These are phyloP conservation scores for Ochlodes sylvanus DNA, from an alignment of 2,888 invertebrate genomes.

Conservation along the genomic window DNA sequence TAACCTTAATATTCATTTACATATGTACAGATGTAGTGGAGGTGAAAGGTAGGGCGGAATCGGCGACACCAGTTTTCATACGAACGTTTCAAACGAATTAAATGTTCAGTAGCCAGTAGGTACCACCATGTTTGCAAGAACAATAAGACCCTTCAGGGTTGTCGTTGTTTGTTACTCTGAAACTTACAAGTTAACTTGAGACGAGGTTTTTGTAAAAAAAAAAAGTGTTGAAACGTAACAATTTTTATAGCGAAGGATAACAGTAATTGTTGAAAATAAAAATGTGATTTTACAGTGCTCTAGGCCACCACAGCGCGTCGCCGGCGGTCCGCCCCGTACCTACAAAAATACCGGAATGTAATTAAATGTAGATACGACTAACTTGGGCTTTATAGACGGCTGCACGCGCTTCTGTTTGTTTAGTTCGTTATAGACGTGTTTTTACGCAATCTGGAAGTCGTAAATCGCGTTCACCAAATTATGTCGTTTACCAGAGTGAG, in stretches of 20 bases:
- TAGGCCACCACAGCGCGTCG: constrained; percentile 72
- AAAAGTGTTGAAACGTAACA: neutral
- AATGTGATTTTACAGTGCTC: constrained; percentile 27
- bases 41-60: too few species aligned
- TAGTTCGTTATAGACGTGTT: constrained; percentile 82
- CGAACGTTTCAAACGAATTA: too few species aligned
- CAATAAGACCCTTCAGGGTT: too few species aligned
- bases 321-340: constrained; percentile 79
- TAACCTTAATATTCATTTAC: too few species aligned
- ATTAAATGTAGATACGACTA: constrained; percentile 78
- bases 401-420: constrained; percentile 80
- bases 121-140: too few species aligned
- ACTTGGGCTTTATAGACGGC: constrained; percentile 83
- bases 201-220: too few species aligned
- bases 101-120: too few species aligned
- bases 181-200: too few species aligned
- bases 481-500: constrained; percentile 78
- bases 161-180: too few species aligned
- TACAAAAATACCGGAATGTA: constrained; percentile 84
- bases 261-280: constrained; percentile 32
- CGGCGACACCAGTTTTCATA: too few species aligned
- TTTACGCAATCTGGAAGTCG: constrained; percentile 85
- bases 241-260: constrained; percentile 38
- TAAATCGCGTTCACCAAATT: constrained; percentile 82
- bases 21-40: too few species aligned